Base-by-base conservation (phyloP, 2,888 invertebrate species). In the Drosophila fungiperda region DNA sequence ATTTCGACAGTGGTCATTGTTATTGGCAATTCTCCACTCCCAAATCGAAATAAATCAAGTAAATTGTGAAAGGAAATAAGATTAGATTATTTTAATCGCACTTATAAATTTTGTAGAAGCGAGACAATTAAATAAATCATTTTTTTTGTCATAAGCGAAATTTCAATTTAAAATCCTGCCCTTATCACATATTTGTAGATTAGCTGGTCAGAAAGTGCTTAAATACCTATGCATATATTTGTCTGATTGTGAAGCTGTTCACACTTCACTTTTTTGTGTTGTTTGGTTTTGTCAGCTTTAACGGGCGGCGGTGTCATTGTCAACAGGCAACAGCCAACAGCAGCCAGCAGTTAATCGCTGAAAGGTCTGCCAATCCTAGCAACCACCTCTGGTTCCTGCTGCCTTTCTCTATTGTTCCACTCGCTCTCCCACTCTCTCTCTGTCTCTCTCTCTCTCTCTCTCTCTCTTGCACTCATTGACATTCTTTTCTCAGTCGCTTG, bases 271-370 rank as follows among this genome's bases (percentile, higher is more conserved):
- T 26, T 26, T 17, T 49, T 49, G 29, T 29, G 26, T 26, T 42
- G 3, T 8, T n/a, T 23, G 26, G 6, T 42, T 12, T 15, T 26
- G 26, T 54, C 35, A 49, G 26, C 36, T 58, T 49, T 42, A 63
- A 63, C 54, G 20, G 52, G 38, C 53, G 67, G 52, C 55, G 52
- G 45, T 68, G 68, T 45, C 53, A 58, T 68, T 68, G 68, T 53
- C 45, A 67, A 26, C 23, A 45, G 36, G 29, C 66, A 48, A 53
- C 53, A 58, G 15, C n/a, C 29, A 29, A 29, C 53, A 58, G 15
- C n/a, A 20, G 49, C 38, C 26, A 83, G 78, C 76, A 76, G 80
- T 84, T 86, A 83, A 87, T 81, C 79, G 76, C 64, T 79, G 82
- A 81, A 82, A 86, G 82, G 72, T 83, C 71, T 77, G 50, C 26